Conservation (phyloP, 2,113 vertebrate genomes). For the Oreocharis arfaki region DNA sequence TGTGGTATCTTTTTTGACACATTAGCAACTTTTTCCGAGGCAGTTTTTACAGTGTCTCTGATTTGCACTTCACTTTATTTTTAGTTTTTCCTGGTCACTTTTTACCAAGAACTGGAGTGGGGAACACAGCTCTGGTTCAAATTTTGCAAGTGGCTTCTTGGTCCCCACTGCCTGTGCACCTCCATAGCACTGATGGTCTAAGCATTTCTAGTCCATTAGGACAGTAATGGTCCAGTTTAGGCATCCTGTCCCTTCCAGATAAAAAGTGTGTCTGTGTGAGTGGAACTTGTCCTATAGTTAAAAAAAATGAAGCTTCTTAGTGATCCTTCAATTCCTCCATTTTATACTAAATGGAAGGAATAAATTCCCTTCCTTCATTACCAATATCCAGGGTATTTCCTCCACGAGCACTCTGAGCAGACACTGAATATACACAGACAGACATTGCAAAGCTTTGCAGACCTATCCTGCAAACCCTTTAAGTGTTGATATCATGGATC, state of each 20-base stretch:
- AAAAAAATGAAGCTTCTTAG: neutral
- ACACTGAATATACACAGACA: neutral
- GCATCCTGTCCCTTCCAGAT: neutral
- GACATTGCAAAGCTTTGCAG: neutral
- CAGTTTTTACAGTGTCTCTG: neutral
- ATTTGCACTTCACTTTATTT: neutral
- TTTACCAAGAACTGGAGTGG: neutral
- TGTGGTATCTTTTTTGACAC: neutral
- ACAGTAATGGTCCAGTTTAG: neutral
- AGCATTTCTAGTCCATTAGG: neutral
- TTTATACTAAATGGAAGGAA: neutral
- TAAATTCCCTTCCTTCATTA: neutral
- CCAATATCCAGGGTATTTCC: neutral
- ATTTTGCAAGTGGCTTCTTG: neutral
- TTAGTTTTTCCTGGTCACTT: neutral
- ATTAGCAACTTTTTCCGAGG: neutral
- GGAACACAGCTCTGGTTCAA: neutral
- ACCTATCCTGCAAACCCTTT: neutral
- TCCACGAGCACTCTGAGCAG: neutral
- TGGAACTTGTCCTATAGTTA: neutral
- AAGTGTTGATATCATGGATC: neutral
- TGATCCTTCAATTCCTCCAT: neutral
- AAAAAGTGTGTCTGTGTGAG: neutral
- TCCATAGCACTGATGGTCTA: neutral
- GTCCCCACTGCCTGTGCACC: neutral